Conservation (phyloP, 2,797 vertebrate genomes). For the Typhlichthys subterraneus region DNA sequence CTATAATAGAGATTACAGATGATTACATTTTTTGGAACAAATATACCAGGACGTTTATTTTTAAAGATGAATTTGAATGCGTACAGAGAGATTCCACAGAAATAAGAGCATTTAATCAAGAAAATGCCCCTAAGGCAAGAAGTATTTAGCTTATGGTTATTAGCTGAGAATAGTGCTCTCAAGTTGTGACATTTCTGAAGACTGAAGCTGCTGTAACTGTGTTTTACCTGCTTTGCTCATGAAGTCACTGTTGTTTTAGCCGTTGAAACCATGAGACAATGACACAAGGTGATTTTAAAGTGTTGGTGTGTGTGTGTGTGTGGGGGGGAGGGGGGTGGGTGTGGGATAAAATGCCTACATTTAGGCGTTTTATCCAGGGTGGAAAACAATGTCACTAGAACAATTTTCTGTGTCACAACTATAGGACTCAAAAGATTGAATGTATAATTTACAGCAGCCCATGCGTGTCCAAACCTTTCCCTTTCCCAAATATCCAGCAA, state of each 20-base stretch:
- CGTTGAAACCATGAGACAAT: conserved; percentile 5
- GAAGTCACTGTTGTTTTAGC: conserved; percentile 29
- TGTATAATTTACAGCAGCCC: no score
- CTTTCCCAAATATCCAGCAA: no score
- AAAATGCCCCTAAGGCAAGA: conserved; percentile 7
- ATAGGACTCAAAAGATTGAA: no score
- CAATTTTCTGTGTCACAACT: no score
- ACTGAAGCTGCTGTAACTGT: conserved; percentile 36
- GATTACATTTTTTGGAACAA: background rate
- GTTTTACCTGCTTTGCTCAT: conserved; percentile 22
- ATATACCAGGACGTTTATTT: conserved; percentile 3
- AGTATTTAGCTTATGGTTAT: conserved; percentile 24
- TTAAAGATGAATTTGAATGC: conserved; percentile 1
- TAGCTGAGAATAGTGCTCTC: conserved; percentile 26
- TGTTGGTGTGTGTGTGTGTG: background rate
- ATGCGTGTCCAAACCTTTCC: no score
- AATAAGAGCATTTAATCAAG: conserved; percentile 26
- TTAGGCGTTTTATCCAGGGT: no score
- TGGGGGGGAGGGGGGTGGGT: no score
- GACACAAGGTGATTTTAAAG: conserved; percentile 11
- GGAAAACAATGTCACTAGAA: no score
- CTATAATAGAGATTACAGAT: conserved; percentile 16
- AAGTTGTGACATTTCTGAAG: conserved; percentile 26
- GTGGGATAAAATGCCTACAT: no score
- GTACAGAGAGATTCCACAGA: conserved; percentile 5